phyloP scores from a whole-genome alignment of 2,113 vertebrate genomes.

The Larimichthys polyactis region DNA sequence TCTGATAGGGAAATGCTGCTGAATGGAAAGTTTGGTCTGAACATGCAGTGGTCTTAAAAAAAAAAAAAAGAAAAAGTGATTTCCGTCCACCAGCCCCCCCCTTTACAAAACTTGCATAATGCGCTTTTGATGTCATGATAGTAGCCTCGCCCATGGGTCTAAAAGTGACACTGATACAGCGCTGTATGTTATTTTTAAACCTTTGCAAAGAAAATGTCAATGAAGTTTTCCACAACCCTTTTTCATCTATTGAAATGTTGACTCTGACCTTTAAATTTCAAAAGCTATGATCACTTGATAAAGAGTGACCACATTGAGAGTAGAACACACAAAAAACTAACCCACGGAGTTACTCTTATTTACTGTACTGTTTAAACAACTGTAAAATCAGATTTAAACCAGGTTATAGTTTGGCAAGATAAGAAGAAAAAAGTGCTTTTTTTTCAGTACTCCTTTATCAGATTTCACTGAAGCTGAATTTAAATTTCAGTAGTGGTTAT shows the following conservation, averaged over 20 bases:
- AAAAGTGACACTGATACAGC: constrained; percentile 70
- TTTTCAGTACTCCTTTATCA: constrained; percentile 26
- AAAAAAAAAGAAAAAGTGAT: constrained; percentile 44
- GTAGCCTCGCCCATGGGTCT: constrained; percentile 71
- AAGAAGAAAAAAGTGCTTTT: constrained; percentile 12
- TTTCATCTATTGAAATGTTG: constrained; percentile 72
- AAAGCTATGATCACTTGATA: constrained; percentile 72
- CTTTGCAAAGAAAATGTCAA: constrained; percentile 77
- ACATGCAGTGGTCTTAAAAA: constrained; percentile 68
- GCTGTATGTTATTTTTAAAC: constrained; percentile 83
- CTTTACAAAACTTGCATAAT: constrained; percentile 78
- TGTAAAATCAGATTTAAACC: constrained; percentile 4
- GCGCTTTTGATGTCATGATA: constrained; percentile 74
- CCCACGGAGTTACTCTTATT: neutral
- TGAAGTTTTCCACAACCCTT: constrained; percentile 79
- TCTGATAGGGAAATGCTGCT: constrained; percentile 63
- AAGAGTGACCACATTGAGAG: constrained; percentile 59
- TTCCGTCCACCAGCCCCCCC: constrained; percentile 68
- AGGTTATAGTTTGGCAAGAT: constrained; percentile 10
- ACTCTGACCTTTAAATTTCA: constrained; percentile 77
- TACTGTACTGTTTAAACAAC: constrained; percentile 6
- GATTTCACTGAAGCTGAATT: constrained; percentile 21
- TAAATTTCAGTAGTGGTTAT: constrained; percentile 11
- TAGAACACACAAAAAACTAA: constrained; percentile 26
- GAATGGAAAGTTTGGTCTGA: constrained; percentile 75